phyloP scores from a whole-genome alignment of 2,888 invertebrate species.

The Venustoraphidia nigricollis region DNA sequence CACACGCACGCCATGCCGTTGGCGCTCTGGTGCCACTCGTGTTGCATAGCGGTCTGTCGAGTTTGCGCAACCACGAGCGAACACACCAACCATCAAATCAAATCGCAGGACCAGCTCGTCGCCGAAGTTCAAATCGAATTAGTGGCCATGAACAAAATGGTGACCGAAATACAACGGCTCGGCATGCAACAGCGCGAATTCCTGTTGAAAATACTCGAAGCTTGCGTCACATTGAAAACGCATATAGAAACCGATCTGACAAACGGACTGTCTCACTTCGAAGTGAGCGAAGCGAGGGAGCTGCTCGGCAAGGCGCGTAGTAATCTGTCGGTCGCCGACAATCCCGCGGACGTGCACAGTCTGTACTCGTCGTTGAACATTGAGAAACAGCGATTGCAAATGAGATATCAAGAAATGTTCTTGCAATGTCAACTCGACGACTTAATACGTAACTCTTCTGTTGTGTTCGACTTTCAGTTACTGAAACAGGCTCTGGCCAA shows the following conservation, averaged over 20 bases:
- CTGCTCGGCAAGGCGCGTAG: slow-evolving; percentile 43
- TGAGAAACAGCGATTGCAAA: slow-evolving; percentile 50
- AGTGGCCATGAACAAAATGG: slow-evolving; percentile 49
- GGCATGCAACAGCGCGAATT: slow-evolving; percentile 56
- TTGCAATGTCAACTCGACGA: slow-evolving; percentile 57
- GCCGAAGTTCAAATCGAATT: slow-evolving; percentile 50
- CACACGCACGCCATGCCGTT: slow-evolving; percentile 58
- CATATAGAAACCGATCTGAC: slow-evolving; percentile 61
- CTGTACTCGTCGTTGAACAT: slow-evolving; percentile 41
- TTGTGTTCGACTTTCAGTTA: slow-evolving; percentile 49
- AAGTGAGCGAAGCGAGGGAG: slow-evolving; percentile 49
- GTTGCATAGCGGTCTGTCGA: slow-evolving; percentile 45
- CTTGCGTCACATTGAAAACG: slow-evolving; percentile 56
- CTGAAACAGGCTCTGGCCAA: slow-evolving; percentile 49
- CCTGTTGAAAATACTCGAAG: slow-evolving; percentile 54
- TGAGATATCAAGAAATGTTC: slow-evolving; percentile 55
- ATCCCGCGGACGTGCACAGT: slow-evolving; percentile 41
- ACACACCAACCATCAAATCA: slow-evolving; percentile 50
- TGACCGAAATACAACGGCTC: slow-evolving; percentile 53
- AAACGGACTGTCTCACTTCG: slow-evolving; percentile 47
- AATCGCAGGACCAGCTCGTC: slow-evolving; percentile 48
- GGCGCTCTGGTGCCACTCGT: slow-evolving; percentile 54
- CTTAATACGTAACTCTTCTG: slow-evolving; percentile 46
- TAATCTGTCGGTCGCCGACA: slow-evolving; percentile 39
- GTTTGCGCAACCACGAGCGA: slow-evolving; percentile 50